These are phyloP conservation scores for Carduelis carduelis DNA, from an alignment of 2,797 vertebrate genomes.

Conservation along the genomic window DNA sequence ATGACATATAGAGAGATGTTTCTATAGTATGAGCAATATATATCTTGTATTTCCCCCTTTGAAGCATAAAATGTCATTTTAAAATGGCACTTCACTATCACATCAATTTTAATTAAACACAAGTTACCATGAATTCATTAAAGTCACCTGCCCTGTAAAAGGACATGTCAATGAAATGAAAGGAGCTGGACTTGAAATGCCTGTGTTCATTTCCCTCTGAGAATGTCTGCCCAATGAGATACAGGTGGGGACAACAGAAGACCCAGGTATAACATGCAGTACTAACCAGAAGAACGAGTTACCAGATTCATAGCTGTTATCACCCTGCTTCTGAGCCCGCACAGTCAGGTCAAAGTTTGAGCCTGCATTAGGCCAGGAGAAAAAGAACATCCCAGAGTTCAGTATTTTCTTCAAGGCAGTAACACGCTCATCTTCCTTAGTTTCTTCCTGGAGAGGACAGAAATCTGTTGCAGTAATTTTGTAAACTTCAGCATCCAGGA, in stretches of 20 bases:
- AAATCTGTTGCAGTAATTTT: conserved; percentile 80
- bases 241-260: neutral
- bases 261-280: neutral
- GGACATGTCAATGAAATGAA: neutral
- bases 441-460: conserved; percentile 78
- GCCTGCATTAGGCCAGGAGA: conserved; percentile 76
- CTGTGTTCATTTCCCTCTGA: neutral
- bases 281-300: conserved; percentile 81
- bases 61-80: neutral
- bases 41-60: neutral
- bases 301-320: conserved; percentile 68
- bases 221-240: neutral
- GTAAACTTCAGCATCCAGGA: conserved; percentile 80
- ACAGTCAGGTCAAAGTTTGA: conserved; percentile 78
- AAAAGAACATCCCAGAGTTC: conserved; percentile 80
- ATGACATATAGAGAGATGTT: neutral
- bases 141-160: neutral
- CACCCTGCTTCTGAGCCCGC: conserved; percentile 76
- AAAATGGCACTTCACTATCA: neutral
- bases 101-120: neutral
- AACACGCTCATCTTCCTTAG: conserved; percentile 76
- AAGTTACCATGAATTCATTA: neutral
- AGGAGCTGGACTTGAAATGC: neutral
- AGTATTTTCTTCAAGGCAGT: conserved; percentile 75
- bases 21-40: neutral